phyloP scores from a whole-genome alignment of 2,888 invertebrate genomes.

The Ochropacha duplaris region DNA sequence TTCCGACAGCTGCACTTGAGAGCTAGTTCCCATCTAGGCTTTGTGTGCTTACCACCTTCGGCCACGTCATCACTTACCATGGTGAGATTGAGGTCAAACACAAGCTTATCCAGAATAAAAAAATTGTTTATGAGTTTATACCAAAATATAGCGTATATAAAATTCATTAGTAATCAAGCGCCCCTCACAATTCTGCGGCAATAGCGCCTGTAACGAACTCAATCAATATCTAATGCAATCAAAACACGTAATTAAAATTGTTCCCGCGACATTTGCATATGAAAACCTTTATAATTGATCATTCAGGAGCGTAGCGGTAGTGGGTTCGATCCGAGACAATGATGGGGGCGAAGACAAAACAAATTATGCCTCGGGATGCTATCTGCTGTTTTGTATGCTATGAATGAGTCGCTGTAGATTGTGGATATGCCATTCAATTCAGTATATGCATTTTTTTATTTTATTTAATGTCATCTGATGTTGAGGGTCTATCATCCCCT shows the following conservation, averaged over 20 bases:
- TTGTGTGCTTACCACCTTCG: too few species aligned
- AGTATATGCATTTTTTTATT: too few species aligned
- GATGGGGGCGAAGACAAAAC: constrained; percentile 41
- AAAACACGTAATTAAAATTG: constrained; percentile 76
- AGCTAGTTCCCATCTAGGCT: too few species aligned
- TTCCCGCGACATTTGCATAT: constrained; percentile 77
- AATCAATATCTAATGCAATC: constrained; percentile 78
- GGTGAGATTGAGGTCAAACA: too few species aligned
- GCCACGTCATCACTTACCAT: too few species aligned
- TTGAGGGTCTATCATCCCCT: too few species aligned
- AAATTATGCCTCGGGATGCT: constrained; percentile 51
- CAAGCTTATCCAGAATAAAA: too few species aligned
- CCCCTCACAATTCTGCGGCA: constrained; percentile 25
- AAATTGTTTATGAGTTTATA: not conserved
- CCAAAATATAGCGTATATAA: constrained; percentile 21
- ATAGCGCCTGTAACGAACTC: constrained; percentile 54
- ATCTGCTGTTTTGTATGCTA: not conserved
- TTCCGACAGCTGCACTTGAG: too few species aligned
- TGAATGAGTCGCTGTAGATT: not conserved
- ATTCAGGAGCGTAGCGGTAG: constrained; percentile 40
- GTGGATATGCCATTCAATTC: too few species aligned
- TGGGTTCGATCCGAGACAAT: constrained; percentile 49
- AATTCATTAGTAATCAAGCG: constrained; percentile 48
- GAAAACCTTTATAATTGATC: constrained; percentile 79
- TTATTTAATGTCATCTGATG: too few species aligned